Base-by-base conservation (phyloP, 2,888 invertebrate genomes). In the Sipha maydis region DNA sequence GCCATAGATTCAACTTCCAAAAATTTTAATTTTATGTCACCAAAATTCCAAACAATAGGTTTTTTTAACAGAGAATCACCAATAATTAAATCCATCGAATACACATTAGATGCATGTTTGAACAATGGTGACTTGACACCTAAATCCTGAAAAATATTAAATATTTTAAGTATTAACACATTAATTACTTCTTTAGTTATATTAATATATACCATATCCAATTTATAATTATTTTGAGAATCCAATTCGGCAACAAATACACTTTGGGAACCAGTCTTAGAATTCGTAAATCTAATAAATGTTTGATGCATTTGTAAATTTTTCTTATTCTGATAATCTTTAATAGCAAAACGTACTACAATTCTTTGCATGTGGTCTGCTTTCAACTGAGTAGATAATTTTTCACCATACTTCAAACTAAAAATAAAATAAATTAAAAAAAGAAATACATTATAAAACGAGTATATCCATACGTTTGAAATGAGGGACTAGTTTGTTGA, bases 201-300 rank as follows among this genome's bases (percentile, higher is more conserved):
- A n/a, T n/a, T 0, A 48, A 0, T 48, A 92, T 94, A 92, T 91
- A 96, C 96, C 94, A 99, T 94, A 91, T 98, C 98, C 90, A 98
- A 96, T 92, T 97, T 97, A 92, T 99, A 98, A 0, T 94, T 90
- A 38, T 90, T 93, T 91, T 95, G 95, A 84, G 93, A 93, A 91
- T 98, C 98, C 8, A 96, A 95, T 91, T 99, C 98, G 0, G 98
- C 97, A 8, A 99, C 96, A 92, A 97, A 99, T 91, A 98, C 95
- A 82, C 98, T 96, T 93, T 99, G 99, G 89, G 95, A 95, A n/a
- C 94, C 93, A 0, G 93, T 93, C 85, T 93, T 93, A 28, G 93
- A 92, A 90, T 96, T 94, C 71, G 94, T 94, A 77, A 98, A 93
- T 82, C 96, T 94, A 48, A 98, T 94, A 92, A 98, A 98, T 0